phyloP scores from a whole-genome alignment of 2,888 invertebrate species.

The Scaptomyza flava region DNA sequence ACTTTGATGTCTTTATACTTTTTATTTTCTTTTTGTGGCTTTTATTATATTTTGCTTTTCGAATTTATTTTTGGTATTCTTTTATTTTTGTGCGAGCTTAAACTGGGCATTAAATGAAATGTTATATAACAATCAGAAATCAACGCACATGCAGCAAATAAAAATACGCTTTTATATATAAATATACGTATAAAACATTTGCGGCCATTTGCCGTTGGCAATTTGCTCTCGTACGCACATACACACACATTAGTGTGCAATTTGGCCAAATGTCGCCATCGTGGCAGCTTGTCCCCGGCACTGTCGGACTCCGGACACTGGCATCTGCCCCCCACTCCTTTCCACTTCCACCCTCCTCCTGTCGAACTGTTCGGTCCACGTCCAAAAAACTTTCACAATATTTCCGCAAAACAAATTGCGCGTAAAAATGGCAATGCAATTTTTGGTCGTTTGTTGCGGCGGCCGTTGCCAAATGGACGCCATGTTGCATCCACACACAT shows the following conservation, averaged over 20 bases:
- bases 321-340: slow-evolving; percentile 9
- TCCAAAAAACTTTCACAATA: slow-evolving; percentile 76
- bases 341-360: too few relatives aligned
- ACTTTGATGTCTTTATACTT: slow-evolving; percentile 46
- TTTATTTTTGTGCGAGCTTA: slow-evolving; percentile 30
- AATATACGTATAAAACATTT: slow-evolving; percentile 59
- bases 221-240: slow-evolving; percentile 52
- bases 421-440: slow-evolving; percentile 80
- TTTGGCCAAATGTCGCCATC: slow-evolving; percentile 78
- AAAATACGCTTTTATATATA: slow-evolving; percentile 44
- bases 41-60: neutral
- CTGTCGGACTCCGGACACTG: slow-evolving; percentile 15
- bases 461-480: slow-evolving; percentile 80
- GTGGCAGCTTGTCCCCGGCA: slow-evolving; percentile 67
- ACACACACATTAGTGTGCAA: slow-evolving; percentile 70
- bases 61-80: slow-evolving; percentile 5
- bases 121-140: slow-evolving; percentile 77
- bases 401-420: slow-evolving; percentile 77
- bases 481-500: slow-evolving; percentile 77
- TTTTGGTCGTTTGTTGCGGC: slow-evolving; percentile 81
- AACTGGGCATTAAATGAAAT: slow-evolving; percentile 72
- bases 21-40: slow-evolving; percentile 3
- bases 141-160: slow-evolving; percentile 71
- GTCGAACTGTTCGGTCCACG: slow-evolving; percentile 36
- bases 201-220: slow-evolving; percentile 71